Percentiles rank a stretch among this genome's conserved stretches.
Evolutionary conservation across 2,113 vertebrate species (phyloP).

Genomic region (Cranoglanis bouderius): DNA sequence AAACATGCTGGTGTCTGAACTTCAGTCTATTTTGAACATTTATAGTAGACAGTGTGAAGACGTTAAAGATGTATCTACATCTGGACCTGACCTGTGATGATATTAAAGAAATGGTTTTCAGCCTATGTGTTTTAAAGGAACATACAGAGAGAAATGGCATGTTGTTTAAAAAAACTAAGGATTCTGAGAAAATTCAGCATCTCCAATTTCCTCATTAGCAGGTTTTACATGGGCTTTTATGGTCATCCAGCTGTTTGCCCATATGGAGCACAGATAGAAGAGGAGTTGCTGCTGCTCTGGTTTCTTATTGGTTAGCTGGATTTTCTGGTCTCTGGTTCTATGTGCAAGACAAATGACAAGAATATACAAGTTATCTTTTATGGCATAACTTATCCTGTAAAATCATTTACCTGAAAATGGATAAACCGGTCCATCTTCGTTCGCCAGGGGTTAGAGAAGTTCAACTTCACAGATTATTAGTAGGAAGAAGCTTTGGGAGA

Average conservation of each 20-base stretch:
- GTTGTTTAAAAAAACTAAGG: not conserved
- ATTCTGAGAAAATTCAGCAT: not conserved
- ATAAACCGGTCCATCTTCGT: not conserved
- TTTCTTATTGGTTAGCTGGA: not conserved
- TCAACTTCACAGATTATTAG: not conserved
- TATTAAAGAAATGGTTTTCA: not conserved
- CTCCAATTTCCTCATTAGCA: not conserved
- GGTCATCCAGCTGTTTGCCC: slow-evolving; percentile 6
- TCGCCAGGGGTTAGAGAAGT: not conserved
- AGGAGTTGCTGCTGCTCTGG: slow-evolving; percentile 14
- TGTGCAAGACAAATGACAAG: not conserved
- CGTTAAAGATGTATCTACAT: not conserved
- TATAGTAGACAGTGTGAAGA: not conserved
- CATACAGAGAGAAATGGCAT: not conserved
- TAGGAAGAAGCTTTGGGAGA: not conserved
- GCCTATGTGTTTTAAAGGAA: not conserved
- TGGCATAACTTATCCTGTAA: not conserved
- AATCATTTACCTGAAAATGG: not conserved
- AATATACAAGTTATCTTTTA: not conserved
- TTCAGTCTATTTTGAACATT: not conserved
- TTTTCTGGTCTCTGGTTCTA: not conserved
- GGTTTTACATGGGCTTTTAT: not conserved
- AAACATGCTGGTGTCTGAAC: not conserved
- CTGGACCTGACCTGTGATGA: not conserved
- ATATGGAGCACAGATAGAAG: not conserved